phyloP scores from a whole-genome alignment of 2,888 invertebrate species.

The Apodemia duryi region DNA sequence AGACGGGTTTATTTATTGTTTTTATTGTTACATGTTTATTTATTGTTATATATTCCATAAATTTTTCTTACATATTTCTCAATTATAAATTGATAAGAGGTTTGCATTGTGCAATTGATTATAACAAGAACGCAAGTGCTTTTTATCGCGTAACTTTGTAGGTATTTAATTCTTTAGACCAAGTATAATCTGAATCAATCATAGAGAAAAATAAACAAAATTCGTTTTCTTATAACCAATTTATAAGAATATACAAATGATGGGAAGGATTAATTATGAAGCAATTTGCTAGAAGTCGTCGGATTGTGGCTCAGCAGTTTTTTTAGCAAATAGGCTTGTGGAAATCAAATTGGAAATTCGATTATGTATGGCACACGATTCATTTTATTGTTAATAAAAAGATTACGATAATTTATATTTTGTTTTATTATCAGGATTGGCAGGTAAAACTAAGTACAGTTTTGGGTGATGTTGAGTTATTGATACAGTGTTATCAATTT shows the following conservation, averaged over 20 bases:
- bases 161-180: slow-evolving; percentile 41
- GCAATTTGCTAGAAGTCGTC: slow-evolving; percentile 35
- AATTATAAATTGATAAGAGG: slow-evolving; percentile 71
- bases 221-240: slow-evolving; percentile 50
- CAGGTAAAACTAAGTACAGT: no score
- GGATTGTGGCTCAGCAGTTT: slow-evolving; percentile 46
- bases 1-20: no score
- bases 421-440: slow-evolving; percentile 2
- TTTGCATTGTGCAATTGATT: slow-evolving; percentile 63
- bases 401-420: slow-evolving; percentile 57
- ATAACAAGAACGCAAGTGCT: slow-evolving; percentile 65
- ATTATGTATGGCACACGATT: slow-evolving; percentile 75
- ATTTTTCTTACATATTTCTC: slow-evolving; percentile 70
- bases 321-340: slow-evolving; percentile 58
- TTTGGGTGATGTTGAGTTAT: no score
- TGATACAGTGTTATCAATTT: no score
- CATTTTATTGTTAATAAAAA: slow-evolving; percentile 79
- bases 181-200: slow-evolving; percentile 26
- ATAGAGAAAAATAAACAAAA: slow-evolving; percentile 15
- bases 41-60: slow-evolving; percentile 76
- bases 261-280: slow-evolving; percentile 43
- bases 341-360: slow-evolving; percentile 64
- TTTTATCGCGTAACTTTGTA: slow-evolving; percentile 59
- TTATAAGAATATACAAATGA: slow-evolving; percentile 19
- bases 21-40: no score